Evolutionary conservation across 2,113 vertebrate genomes (phyloP).

Genomic region (Leiothrix lutea): DNA sequence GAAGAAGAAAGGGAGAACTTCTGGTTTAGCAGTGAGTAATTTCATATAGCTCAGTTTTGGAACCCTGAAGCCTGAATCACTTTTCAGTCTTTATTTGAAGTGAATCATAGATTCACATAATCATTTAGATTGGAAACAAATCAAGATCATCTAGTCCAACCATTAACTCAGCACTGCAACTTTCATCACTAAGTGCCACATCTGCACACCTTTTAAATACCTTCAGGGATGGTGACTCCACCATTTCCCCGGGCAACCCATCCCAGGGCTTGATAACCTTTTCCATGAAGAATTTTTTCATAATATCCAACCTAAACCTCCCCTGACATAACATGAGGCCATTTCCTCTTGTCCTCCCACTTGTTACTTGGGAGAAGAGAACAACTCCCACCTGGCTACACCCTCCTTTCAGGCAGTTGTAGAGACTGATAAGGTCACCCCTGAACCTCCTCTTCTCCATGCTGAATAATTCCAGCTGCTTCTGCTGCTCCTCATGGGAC

Average conservation of each 20-base stretch:
- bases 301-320: background rate
- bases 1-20: background rate
- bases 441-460: background rate
- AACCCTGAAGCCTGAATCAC: background rate
- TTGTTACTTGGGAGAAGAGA: background rate
- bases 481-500: rapidly evolving
- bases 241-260: background rate
- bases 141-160: background rate
- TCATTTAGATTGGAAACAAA: background rate
- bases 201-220: background rate
- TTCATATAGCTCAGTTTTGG: background rate
- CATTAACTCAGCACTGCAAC: background rate
- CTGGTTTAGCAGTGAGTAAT: background rate
- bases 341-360: background rate
- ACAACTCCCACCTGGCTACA: background rate
- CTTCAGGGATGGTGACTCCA: background rate
- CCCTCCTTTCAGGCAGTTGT: background rate
- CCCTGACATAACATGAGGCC: no score
- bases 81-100: background rate
- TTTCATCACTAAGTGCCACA: background rate
- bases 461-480: background rate
- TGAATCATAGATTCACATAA: background rate
- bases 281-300: background rate
- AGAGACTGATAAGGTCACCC: background rate
- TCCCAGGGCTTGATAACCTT: background rate